Base-by-base conservation (phyloP, 2,113 vertebrate genomes). In the Hyperopisus bebe region DNA sequence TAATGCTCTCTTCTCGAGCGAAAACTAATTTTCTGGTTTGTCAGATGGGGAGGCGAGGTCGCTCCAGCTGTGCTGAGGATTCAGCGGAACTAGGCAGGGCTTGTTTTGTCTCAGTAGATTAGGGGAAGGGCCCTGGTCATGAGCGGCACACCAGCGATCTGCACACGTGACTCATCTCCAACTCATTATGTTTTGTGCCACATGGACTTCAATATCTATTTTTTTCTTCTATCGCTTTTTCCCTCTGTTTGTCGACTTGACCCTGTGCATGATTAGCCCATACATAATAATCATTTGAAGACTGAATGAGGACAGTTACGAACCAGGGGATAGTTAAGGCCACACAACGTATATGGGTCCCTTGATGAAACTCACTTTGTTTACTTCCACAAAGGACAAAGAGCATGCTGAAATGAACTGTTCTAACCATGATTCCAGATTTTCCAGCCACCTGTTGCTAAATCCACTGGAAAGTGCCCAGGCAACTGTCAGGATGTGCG, bases 261-360 rank as follows among this genome's bases (percentile, higher is more conserved):
- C 86, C 90, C 88, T 62, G 46, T 17, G 35, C 89, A 70, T 51
- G 88, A 92, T 91, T 90, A 92, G 62, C 87, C 70, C 7, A 19
- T 21, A 80, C 74, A 80, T 80, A 80, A 80, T 80, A 80, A 27
- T 39, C 50, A 21, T 55, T 88, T 24, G 13, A 90, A 19, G 39
- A 51, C 82, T 88, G 86, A 90, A 90, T 84, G 87, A 92, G 90
- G 39, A 44, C 44, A 58, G 51, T 44, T 88, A 58, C 35, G 66
- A 89, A 90, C 87, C 47, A 62, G 82, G 58, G 31, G 86, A 51
- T 53, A 90, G 83, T 86, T 91, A 48, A 86, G 44, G 74, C 35
- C 35, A 80, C 74, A 80, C 15, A 19, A 19, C 13, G 1, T 5
- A 80, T 19, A 7, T 19, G 2, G 35, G 74, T 15, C 55, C 77